These are phyloP conservation scores for Diadophis punctatus DNA, from an alignment of 2,113 vertebrate genomes.

Conservation along the genomic window DNA sequence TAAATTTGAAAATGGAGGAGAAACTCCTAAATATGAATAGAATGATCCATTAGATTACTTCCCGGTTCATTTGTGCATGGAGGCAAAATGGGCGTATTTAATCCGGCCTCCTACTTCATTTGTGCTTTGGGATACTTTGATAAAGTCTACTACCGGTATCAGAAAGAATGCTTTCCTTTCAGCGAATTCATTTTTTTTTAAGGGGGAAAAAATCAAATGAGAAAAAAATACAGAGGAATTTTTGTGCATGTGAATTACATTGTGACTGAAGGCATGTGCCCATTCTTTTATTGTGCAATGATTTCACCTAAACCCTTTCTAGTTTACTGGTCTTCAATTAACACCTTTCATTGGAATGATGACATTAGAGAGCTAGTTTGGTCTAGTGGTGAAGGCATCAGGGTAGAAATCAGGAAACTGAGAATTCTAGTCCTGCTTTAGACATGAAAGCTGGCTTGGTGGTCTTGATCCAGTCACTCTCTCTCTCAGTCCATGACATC, in stretches of 20 bases:
- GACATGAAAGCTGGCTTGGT: neutral
- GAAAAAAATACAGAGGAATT: neutral
- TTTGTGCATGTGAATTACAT: neutral
- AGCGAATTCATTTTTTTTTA: neutral
- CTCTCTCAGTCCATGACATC: neutral
- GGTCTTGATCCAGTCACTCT: neutral
- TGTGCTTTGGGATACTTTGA: too few relatives aligned
- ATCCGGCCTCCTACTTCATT: neutral
- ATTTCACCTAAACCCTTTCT: neutral
- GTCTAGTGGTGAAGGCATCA: neutral
- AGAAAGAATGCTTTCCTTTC: neutral
- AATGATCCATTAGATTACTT: neutral
- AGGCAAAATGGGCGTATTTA: neutral
- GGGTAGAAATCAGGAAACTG: neutral
- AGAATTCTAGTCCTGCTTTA: neutral
- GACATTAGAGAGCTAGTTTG: neutral
- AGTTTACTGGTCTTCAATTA: neutral
- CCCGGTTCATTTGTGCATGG: neutral
- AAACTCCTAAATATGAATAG: neutral
- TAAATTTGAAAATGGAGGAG: neutral
- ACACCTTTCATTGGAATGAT: neutral
- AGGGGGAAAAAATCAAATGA: neutral
- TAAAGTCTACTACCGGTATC: neutral
- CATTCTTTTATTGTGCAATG: neutral
- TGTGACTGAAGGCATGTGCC: neutral